Evolutionary conservation across 2,888 invertebrate genomes (phyloP), one percentile per base, ranked within the genome.

Genomic region (Lochmaea capreae): DNA sequence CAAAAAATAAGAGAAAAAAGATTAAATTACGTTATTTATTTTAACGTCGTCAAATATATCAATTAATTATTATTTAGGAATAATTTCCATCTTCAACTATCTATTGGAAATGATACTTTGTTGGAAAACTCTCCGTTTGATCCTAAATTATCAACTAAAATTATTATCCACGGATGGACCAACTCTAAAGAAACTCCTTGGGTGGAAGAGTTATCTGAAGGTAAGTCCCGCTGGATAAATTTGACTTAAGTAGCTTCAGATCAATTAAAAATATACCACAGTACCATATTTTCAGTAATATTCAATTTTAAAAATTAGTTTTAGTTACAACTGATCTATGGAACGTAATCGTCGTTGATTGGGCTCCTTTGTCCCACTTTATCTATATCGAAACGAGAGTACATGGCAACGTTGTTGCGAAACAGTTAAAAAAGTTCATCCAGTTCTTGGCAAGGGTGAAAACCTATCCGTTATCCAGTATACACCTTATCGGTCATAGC

Each of bases 291-390:
- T 8, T 8, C 6, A 46, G 12, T 43, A 3, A 46, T 33, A n/a
- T 61, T 5, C 8, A 14, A 49, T 12, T 59, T 52, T 5, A 72
- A 57, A 42, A 75, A 71, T 63, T 75, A 86, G 85, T 77, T n/a
- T 84, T 86, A 83, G 83, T 83, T 8, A 67, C 65, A 8, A 80
- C 72, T 22, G 76, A 78, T 65, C 72, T 78, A 58, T 84, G 84
- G 83, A 91, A 91, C 78, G 85, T 90, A 0, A 86, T 91, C 16
- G 82, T 89, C 3, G 88, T 90, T 3, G 90, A 91, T 79, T 91
- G 91, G 91, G 86, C 88, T 9, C 84, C 86, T 5, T 87, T 90
- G 54, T 88, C 90, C 11, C 87, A 86, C 67, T 84, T 86, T 1
- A 83, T 87, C 72, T 90, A 90, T 78, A 83, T 85, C 8, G 88